Evolutionary conservation across 2,888 invertebrate species (phyloP), one percentile per base, ranked within the genome.

Genomic region (Rambutsinella grinnellia): DNA sequence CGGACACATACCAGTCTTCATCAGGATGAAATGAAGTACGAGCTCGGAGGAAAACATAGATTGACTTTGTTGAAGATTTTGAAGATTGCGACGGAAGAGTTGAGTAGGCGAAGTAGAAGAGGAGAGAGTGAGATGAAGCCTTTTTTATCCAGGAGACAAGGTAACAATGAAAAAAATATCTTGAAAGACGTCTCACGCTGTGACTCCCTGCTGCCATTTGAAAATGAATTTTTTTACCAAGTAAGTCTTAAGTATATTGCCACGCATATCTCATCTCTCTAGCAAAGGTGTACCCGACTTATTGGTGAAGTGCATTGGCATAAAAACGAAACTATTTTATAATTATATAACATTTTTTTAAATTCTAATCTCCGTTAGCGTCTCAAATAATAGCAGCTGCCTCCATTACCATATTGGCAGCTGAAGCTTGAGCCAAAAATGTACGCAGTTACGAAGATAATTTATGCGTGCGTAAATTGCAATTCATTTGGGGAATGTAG

Each of bases 151-250:
- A 72, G 75, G 79, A 82, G 83, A 83, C 81, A 82, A 82, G 83
- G 83, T 81, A 81, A 83, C 82, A 83, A 83, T 82, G 81, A 82
- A 83, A 82, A 83, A 83, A 66, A 74, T 74, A 82, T 82, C 79
- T 81, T 79, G 81, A 82, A 83, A 81, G 81, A 81, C 80, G 82
- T 82, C 83, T 81, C 83, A 82, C 78, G 83, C 83, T 83, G 82
- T 77, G 83, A 81, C 76, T 82, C 83, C 83, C 83, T 81, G 83
- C 83, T 83, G 83, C 82, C 82, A 83, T 82, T 82, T 76, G 81
- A 83, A 83, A 83, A 83, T 82, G 83, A 83, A 81, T 83, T 82
- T 83, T 82, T 63, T 57, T 63, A 57, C 74, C 72, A 74, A 54
- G 65, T 66, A 60, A 63, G 51, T 66, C n/a, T n/a, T 8, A 36